A percentile compares a stretch with the other conserved stretches of the same genome.
phyloP scores from a whole-genome alignment of 2,113 vertebrate genomes.

The Callocephalon fimbriatum region DNA sequence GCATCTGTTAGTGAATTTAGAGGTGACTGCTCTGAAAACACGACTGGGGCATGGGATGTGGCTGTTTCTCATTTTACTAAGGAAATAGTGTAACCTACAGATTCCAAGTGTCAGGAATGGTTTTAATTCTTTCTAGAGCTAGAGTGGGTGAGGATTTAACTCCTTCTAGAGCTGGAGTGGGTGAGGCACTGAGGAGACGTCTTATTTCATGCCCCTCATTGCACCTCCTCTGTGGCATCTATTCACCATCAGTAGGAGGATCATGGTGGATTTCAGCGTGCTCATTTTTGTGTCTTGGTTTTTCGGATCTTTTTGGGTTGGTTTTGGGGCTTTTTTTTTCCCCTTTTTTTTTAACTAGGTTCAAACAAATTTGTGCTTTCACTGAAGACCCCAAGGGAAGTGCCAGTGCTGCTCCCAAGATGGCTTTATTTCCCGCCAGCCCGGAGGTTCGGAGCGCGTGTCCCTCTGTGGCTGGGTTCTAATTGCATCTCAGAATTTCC shows the following conservation, averaged over 20 bases:
- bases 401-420: neutral
- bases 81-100: neutral
- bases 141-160: neutral
- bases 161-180: neutral
- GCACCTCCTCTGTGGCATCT: neutral
- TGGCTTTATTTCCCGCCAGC: neutral
- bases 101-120: neutral
- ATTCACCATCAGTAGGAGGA: neutral
- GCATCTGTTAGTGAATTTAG: neutral
- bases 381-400: neutral
- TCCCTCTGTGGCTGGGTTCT: conserved; percentile 1
- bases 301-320: neutral
- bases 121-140: neutral
- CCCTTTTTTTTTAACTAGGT: neutral
- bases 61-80: neutral
- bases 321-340: neutral
- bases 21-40: neutral
- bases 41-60: neutral
- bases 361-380: neutral
- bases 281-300: neutral
- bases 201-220: neutral
- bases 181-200: neutral
- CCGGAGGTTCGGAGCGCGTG: neutral
- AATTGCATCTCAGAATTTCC: conserved; percentile 16
- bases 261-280: neutral